A percentile compares a stretch with the other conserved stretches of the same genome.
Conservation (phyloP, 1,140 invertebrate species). For the Heliconius eleuchia region DNA sequence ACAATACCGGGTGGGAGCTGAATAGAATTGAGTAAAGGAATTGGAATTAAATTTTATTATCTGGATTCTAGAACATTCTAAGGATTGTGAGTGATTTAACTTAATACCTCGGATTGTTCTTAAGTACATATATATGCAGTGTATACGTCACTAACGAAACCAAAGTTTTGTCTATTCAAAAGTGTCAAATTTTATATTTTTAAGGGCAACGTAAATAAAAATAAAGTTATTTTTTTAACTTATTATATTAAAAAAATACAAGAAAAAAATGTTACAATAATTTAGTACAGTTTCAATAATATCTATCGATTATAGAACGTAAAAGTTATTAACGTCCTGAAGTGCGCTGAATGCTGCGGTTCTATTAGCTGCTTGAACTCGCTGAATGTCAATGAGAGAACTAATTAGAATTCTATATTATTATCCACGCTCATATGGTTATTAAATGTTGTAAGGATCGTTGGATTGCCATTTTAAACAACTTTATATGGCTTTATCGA, state of each 20-base stretch:
- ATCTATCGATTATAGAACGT: background rate
- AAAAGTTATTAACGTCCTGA: background rate
- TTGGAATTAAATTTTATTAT: background rate
- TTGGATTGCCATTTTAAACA: conserved; percentile 5
- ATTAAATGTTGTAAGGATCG: conserved; percentile 16
- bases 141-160: no score
- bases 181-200: no score
- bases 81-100: background rate
- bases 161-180: no score
- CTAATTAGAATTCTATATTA: conserved; percentile 28
- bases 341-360: conserved; percentile 14
- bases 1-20: background rate
- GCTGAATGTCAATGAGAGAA: conserved; percentile 22
- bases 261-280: background rate
- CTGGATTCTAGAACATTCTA: background rate
- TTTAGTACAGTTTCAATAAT: background rate
- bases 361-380: conserved; percentile 1
- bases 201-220: no score
- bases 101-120: background rate
- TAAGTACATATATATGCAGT: no score
- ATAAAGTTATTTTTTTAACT: no score
- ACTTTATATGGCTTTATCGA: background rate
- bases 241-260: no score
- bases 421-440: conserved; percentile 20
- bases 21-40: no score